These are phyloP conservation scores for Silvanus unidentatus DNA, from an alignment of 2,888 invertebrate genomes.

Conservation along the genomic window DNA sequence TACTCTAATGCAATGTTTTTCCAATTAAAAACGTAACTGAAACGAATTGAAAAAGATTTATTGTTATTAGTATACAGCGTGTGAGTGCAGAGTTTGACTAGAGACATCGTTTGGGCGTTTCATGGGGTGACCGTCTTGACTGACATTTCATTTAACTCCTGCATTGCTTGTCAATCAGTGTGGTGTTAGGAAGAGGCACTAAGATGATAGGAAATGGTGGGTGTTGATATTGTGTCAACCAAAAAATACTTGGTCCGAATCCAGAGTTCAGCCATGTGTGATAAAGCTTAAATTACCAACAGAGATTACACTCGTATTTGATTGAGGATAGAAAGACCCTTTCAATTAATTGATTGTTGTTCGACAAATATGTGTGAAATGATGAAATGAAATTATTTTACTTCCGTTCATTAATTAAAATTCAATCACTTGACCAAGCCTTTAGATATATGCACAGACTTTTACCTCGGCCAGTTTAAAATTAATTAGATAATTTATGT, in stretches of 20 bases:
- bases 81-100: constrained; percentile 41
- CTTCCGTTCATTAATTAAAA: too few relatives aligned
- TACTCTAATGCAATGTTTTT: neutral
- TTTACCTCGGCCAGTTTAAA: too few relatives aligned
- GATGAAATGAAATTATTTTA: too few relatives aligned
- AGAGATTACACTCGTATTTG: constrained; percentile 34
- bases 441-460: too few relatives aligned
- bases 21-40: constrained; percentile 20
- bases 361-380: constrained; percentile 19
- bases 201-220: neutral
- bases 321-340: constrained; percentile 42
- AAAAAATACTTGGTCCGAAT: constrained; percentile 9
- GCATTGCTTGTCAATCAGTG: constrained; percentile 45
- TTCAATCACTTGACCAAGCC: too few relatives aligned
- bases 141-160: constrained; percentile 50
- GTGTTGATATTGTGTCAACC: neutral
- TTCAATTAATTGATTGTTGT: constrained; percentile 45
- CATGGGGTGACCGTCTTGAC: constrained; percentile 43
- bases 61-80: too few relatives aligned
- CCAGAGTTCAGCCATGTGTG: constrained; percentile 40
- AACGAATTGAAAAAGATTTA: constrained; percentile 35
- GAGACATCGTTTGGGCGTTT: constrained; percentile 45
- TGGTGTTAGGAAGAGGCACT: constrained; percentile 33
- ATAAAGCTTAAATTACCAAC: constrained; percentile 42
- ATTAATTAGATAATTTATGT: too few relatives aligned